These are phyloP conservation scores for Nyleta sp. DNA, from an alignment of 2,888 invertebrate genomes.

Conservation along the genomic window DNA sequence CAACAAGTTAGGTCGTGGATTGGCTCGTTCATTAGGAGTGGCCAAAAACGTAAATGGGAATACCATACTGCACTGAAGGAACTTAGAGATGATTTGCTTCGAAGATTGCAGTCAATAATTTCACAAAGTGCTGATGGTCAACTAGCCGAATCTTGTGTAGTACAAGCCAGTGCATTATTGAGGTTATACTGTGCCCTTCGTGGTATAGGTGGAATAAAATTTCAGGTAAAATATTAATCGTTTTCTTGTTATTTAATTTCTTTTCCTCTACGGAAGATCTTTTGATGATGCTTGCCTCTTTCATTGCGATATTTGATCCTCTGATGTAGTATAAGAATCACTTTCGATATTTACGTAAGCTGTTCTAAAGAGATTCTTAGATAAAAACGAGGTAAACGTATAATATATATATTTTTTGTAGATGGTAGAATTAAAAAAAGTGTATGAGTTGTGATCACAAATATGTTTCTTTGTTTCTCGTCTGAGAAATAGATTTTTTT, in stretches of 20 bases:
- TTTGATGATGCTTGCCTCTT: no score
- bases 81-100: slow-evolving; percentile 90
- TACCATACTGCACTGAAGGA: slow-evolving; percentile 87
- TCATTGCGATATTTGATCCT: no score
- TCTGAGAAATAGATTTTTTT: no score
- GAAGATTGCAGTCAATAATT: slow-evolving; percentile 87
- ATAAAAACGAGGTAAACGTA: no score
- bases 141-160: slow-evolving; percentile 87
- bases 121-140: slow-evolving; percentile 85
- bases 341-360: no score
- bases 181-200: slow-evolving; percentile 95
- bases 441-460: no score
- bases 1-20: slow-evolving; percentile 96
- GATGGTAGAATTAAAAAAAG: no score
- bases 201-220: slow-evolving; percentile 96
- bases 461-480: no score
- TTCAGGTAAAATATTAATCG: slow-evolving; percentile 83
- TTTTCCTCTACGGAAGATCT: no score
- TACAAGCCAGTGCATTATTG: slow-evolving; percentile 94
- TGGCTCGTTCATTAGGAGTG: slow-evolving; percentile 93
- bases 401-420: no score
- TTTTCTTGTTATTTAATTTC: slow-evolving; percentile 6
- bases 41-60: slow-evolving; percentile 93
- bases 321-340: no score
- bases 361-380: no score